Conservation (phyloP, 2,888 invertebrate genomes). For the Aporophyla nigra region DNA sequence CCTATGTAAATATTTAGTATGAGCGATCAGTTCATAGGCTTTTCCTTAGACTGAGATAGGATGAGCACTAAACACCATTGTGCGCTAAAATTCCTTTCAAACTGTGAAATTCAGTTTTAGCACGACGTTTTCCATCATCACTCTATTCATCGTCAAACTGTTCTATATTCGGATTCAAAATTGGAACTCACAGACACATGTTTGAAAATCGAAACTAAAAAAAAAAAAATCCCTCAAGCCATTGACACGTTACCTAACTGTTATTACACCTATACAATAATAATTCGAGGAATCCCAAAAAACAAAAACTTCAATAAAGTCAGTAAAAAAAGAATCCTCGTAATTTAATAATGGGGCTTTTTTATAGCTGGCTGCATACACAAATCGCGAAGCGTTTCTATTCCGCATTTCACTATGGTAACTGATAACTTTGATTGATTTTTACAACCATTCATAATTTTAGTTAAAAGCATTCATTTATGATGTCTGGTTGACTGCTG, state of each 20-base stretch:
- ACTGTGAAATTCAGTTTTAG: background rate
- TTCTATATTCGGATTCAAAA: background rate
- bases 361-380: no score
- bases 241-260: background rate
- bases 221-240: background rate
- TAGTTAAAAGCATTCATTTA: background rate
- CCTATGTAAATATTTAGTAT: conserved; percentile 9
- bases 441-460: conserved; percentile 20
- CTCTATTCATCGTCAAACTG: background rate
- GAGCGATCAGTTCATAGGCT: background rate
- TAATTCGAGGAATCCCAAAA: background rate
- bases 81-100: background rate
- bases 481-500: background rate
- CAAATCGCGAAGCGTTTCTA: background rate
- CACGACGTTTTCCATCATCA: background rate
- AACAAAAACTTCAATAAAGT: background rate
- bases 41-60: no score
- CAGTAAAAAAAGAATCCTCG: background rate
- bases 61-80: background rate
- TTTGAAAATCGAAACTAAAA: background rate
- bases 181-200: background rate
- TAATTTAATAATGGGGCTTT: background rate
- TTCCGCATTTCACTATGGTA: conserved; percentile 50
- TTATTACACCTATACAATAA: background rate
- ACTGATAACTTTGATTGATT: conserved; percentile 55